Evolutionary conservation across 2,888 invertebrate genomes (phyloP), one percentile per base, ranked within the genome.

Genomic region (Caradrina kadenii): DNA sequence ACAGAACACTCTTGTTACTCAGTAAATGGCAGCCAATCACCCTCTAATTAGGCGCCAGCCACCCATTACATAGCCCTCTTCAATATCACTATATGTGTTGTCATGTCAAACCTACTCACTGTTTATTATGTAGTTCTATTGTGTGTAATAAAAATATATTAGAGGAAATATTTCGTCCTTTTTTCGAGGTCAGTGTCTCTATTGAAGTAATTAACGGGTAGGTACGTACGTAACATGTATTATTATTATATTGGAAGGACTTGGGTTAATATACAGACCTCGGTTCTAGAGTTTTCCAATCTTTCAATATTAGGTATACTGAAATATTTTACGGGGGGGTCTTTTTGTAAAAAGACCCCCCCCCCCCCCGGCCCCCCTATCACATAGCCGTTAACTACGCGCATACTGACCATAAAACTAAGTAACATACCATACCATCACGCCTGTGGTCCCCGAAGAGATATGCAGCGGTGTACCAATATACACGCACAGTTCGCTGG

Each of bases 1-100:
- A 67, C 61, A 26, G 68, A 63, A 63, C 60, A 61, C 49, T 52
- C 50, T 55, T n/a, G 48, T 61, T 59, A 49, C 60, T 11, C 19
- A 61, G 39, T 48, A 63, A 73, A 65, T 64, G 60, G 52, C 22
- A 2, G 62, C 3, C 60, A 52, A 52, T 61, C 15, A 42, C 17
- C 22, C 26, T 15, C 31, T 63, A 79, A 73, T 79, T 79, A 76
- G 52, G 19, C 42, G 49, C 21, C 52, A 58, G 53, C 13, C 52
- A 48, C 10, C 80, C 60, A 76, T 80, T 74, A 76, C 49, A 11
- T 6, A 45, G 10, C 26, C 74, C 19, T 76, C 63, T 79, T 75
- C 10, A 42, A 63, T 79, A 58, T 54, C 76, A 58, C 45, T 45
- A 50, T n/a, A n/a, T 50, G 45, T 73, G 56, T 67, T 42, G 26